These are phyloP conservation scores for Melanchra persicariae DNA, from an alignment of 2,888 invertebrate species.

Conservation along the genomic window DNA sequence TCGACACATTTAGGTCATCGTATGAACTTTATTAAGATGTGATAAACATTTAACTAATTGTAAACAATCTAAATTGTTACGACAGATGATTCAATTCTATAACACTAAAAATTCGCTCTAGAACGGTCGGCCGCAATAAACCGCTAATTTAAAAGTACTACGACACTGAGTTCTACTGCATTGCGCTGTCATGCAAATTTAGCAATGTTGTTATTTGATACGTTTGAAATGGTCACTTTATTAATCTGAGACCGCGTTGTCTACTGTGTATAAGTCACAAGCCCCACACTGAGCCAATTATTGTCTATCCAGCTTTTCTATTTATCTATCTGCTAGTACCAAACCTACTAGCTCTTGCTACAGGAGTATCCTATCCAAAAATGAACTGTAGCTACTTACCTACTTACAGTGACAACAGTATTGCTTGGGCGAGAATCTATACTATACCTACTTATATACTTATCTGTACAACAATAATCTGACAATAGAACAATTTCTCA, in stretches of 20 bases:
- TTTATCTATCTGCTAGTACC: neutral
- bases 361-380: neutral
- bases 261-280: conserved; percentile 6
- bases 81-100: conserved; percentile 36
- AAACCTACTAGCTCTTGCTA: neutral
- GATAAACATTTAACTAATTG: conserved; percentile 33
- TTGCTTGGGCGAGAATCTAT: neutral
- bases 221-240: conserved; percentile 78
- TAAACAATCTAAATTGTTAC: conserved; percentile 36
- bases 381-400: neutral
- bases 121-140: conserved; percentile 60
- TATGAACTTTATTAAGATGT: conserved; percentile 40
- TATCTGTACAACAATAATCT: too few species aligned
- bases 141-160: conserved; percentile 72
- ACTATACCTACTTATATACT: too few species aligned
- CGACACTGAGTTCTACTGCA: conserved; percentile 70
- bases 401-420: neutral
- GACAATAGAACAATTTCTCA: too few species aligned
- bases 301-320: neutral
- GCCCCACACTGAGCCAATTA: conserved; percentile 1
- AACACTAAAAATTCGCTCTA: conserved; percentile 18
- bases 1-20: conserved; percentile 53
- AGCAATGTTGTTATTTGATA: conserved; percentile 82
- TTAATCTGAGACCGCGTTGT: conserved; percentile 70
- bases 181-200: conserved; percentile 81